Conservation (phyloP, 2,113 vertebrate genomes). For the Lanius ludovicianus region DNA sequence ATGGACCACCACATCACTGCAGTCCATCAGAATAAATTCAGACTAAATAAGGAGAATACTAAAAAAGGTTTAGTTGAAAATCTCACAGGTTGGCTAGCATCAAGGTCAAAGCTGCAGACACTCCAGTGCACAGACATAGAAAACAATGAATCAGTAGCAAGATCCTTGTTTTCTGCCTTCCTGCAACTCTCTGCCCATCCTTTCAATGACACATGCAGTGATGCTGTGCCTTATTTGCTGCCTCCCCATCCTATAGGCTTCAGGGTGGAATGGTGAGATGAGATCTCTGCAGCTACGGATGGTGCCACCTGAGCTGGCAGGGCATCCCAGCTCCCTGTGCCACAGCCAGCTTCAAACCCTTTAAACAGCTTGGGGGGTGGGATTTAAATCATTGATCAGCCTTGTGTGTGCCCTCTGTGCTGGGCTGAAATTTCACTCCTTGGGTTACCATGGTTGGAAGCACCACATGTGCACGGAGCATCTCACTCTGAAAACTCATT, state of each 20-base stretch:
- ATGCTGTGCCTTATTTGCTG: neutral
- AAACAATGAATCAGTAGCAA: neutral
- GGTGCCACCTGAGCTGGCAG: neutral
- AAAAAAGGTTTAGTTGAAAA: neutral
- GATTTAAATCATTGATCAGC: neutral
- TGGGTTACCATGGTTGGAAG: neutral
- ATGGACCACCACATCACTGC: neutral
- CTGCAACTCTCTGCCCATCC: neutral
- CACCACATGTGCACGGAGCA: fast-evolving
- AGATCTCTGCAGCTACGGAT: fast-evolving
- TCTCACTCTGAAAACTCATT: neutral
- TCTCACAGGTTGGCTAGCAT: neutral
- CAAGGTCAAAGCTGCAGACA: neutral
- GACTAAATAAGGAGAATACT: neutral
- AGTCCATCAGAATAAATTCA: neutral
- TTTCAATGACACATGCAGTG: neutral
- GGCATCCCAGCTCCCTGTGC: neutral
- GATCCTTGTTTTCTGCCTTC: neutral
- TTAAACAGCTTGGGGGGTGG: neutral
- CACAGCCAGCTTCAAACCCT: neutral
- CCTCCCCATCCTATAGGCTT: neutral
- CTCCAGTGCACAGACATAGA: neutral
- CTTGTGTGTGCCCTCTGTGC: neutral
- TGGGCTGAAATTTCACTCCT: neutral
- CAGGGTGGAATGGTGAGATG: fast-evolving